Base-by-base conservation (phyloP, 2,797 vertebrate species). In the Argya squamiceps region DNA sequence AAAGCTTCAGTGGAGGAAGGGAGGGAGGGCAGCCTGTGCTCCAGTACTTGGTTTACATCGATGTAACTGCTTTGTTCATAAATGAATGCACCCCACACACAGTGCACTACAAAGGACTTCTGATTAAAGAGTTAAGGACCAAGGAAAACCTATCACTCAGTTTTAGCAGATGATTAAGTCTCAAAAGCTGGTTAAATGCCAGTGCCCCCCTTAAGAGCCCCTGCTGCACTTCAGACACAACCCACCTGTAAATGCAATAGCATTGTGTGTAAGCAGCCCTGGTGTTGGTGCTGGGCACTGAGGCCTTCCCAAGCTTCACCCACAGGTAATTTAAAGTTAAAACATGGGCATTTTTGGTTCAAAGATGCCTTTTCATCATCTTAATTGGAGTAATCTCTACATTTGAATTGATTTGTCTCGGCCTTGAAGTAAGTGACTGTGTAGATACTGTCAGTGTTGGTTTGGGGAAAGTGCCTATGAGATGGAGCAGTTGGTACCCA, bases 71-170 rank as follows among this genome's bases (percentile, higher is more conserved):
- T 81, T 69, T 43, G 87, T 71, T 88, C 43, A 2, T 37, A 81
- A 91, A 85, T 71, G 50, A 95, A 77, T 44, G 65, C 62, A 64
- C 82, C 78, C 64, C 75, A 0, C 64, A 77, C 81, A 74, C 64
- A 7, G 62, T 36, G 68, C 56, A 18, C 87, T 68, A 85, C 89
- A 92, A 85, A 91, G 60, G 73, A 34, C 46, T 77, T 75, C 39
- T 78, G 89, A 91, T 94, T 92, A 64, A 83, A 77, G 87, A 95
- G 84, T 92, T 87, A 85, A 78, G 78, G 62, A 87, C 56, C 49
- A 24, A 60, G 64, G 76, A 90, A 59, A 95, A 93, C 30, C 69
- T 78, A 64, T 86, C 81, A 68, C 21, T 89, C 64, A 16, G 17
- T 58, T 93, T 92, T 70, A 96, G 78, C 53, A 64, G 56, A 62